Conservation (phyloP, 2,113 vertebrate species). For the Cercopithecus mona region DNA sequence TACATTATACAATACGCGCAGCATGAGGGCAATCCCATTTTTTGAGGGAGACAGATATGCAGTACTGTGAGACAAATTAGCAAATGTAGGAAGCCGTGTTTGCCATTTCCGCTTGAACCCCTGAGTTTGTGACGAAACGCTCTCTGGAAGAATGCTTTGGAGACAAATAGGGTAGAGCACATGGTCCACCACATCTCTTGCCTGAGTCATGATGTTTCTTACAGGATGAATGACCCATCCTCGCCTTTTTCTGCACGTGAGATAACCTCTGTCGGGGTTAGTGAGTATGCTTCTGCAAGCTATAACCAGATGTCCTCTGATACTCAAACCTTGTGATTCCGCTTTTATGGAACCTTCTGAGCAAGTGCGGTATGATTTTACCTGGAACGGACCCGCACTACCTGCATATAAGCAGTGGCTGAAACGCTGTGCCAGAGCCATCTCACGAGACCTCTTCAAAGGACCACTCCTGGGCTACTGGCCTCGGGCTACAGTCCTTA, state of each 20-base stretch:
- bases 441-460: too few relatives aligned
- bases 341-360: neutral
- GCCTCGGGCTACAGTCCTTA: neutral
- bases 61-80: neutral
- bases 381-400: neutral
- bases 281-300: neutral
- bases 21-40: neutral
- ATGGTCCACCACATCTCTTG: neutral
- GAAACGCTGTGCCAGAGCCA: neutral
- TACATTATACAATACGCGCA: neutral
- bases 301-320: neutral
- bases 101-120: neutral
- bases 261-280: neutral
- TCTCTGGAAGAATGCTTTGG: neutral
- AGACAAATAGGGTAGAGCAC: neutral
- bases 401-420: neutral
- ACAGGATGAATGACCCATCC: neutral
- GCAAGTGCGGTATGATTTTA: neutral
- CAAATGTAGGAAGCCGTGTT: neutral
- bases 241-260: neutral
- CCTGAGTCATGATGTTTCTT: neutral
- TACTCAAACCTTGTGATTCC: neutral
- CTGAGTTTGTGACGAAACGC: neutral
- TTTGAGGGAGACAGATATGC: neutral
- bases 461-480: neutral